Evolutionary conservation across 1,140 invertebrate genomes (phyloP).

Genomic region (Lamellibrachia luymesi): DNA sequence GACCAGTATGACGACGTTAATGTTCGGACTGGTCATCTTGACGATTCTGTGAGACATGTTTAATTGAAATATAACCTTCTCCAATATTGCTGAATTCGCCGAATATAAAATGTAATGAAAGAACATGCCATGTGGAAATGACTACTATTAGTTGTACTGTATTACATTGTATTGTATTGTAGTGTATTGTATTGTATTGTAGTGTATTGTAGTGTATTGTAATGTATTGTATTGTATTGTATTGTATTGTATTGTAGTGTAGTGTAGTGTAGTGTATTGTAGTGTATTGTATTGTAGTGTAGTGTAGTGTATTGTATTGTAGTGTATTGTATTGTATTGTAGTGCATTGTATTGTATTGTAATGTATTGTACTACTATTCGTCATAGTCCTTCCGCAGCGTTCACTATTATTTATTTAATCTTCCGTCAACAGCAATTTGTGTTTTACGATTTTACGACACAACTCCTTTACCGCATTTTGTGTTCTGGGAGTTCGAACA

Average conservation of each 20-base stretch:
- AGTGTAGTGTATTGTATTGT: not conserved
- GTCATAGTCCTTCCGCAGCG: not conserved
- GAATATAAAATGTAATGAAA: constrained; percentile 1
- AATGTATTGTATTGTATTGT: not conserved
- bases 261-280: not conserved
- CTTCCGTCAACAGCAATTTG: not conserved
- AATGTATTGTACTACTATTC: not conserved
- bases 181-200: not conserved
- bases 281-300: not conserved
- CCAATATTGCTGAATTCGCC: not conserved
- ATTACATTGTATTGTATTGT: not conserved
- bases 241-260: not conserved
- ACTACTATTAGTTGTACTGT: not conserved
- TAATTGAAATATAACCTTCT: not conserved
- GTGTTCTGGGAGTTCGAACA: not conserved
- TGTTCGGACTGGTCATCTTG: constrained; percentile 29
- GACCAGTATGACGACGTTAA: constrained; percentile 26
- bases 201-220: not conserved
- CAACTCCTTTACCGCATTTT: not conserved
- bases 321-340: not conserved
- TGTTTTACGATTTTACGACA: not conserved
- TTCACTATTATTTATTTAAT: not conserved
- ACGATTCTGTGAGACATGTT: constrained; percentile 15
- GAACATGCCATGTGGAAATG: not conserved
- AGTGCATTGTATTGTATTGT: not conserved